Conservation (phyloP, 2,113 vertebrate genomes). For the Pardalotus punctatus region DNA sequence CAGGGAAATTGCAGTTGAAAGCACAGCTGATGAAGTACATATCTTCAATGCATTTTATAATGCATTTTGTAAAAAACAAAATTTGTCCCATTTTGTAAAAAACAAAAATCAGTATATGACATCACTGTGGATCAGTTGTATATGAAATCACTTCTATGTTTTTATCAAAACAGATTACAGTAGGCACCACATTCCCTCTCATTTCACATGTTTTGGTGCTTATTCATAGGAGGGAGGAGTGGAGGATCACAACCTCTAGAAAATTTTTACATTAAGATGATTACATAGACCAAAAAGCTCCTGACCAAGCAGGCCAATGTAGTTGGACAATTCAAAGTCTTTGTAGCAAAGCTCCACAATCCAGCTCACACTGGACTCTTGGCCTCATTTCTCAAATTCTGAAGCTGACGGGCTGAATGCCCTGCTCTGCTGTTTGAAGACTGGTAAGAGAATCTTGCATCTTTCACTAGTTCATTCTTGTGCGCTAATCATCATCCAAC, state of each 20-base stretch:
- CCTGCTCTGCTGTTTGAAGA: not conserved
- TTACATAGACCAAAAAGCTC: not conserved
- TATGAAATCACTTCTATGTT: not conserved
- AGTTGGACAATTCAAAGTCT: not conserved
- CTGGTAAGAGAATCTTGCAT: not conserved
- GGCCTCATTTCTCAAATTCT: not conserved
- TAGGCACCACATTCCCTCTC: not conserved
- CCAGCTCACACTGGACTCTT: not conserved
- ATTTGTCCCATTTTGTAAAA: not conserved
- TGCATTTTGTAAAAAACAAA: not conserved
- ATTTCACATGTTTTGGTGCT: not conserved
- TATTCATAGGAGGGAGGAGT: not conserved
- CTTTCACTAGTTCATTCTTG: not conserved
- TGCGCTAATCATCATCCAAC: not conserved
- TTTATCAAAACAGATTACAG: not conserved
- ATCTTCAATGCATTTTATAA: not conserved
- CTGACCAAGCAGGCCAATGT: not conserved
- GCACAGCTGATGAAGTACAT: not conserved
- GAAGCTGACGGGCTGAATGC: not conserved
- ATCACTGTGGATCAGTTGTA: not conserved
- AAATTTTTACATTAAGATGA: not conserved
- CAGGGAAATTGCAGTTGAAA: not conserved
- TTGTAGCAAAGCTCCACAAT: not conserved
- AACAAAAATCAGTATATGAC: not conserved
- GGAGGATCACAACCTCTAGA: not conserved